These are phyloP conservation scores for Schizothorax lantsangensis DNA, from an alignment of 2,797 vertebrate genomes.

Conservation along the genomic window DNA sequence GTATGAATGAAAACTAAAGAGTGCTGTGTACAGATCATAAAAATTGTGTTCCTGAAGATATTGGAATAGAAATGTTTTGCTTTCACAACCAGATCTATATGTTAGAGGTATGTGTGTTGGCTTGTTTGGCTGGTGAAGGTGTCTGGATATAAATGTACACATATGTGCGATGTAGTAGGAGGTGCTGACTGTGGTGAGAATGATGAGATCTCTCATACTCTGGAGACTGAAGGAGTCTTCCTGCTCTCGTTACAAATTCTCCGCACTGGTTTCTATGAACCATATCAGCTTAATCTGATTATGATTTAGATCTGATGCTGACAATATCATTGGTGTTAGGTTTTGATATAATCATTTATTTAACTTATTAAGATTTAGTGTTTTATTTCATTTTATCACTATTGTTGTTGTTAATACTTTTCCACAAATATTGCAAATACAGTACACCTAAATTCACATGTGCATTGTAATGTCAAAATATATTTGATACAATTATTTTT, in stretches of 20 bases:
- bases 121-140: conserved; percentile 53
- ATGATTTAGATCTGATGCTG: not conserved
- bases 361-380: too few relatives aligned
- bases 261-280: conserved; percentile 29
- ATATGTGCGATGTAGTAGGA: conserved; percentile 66
- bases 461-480: not conserved
- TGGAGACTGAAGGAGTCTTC: conserved; percentile 55
- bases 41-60: conserved; percentile 20
- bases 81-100: conserved; percentile 40
- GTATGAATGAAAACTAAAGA: not conserved
- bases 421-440: not conserved
- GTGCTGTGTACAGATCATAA: not conserved
- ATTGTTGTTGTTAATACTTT: not conserved
- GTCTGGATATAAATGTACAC: conserved; percentile 63
- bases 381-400: not conserved
- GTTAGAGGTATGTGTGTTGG: conserved; percentile 43
- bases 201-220: conserved; percentile 58
- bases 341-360: not conserved
- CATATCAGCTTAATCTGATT: not conserved
- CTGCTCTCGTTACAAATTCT: conserved; percentile 53
- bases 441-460: not conserved
- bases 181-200: conserved; percentile 66
- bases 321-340: not conserved
- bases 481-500: not conserved
- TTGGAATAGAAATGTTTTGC: conserved; percentile 40